Evolutionary conservation across 2,888 invertebrate species (phyloP).

Genomic region (Alitta virens): DNA sequence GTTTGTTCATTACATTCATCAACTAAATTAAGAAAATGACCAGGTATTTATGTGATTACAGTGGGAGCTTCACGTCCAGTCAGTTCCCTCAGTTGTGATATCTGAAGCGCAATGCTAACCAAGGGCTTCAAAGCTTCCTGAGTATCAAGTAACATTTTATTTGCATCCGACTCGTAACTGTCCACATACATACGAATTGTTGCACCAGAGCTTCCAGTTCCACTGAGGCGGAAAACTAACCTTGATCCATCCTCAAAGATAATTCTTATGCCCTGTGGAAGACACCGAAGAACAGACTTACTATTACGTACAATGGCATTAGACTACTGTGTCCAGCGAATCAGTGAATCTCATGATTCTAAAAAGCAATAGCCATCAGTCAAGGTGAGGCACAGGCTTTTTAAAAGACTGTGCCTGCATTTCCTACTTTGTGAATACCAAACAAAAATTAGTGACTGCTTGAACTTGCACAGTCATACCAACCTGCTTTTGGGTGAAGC

Average conservation of each 20-base stretch:
- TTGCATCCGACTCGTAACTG: constrained; percentile 75
- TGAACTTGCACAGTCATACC: not conserved
- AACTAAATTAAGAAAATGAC: too few relatives aligned
- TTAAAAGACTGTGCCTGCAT: too few relatives aligned
- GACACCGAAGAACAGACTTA: too few relatives aligned
- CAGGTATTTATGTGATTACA: constrained; percentile 80
- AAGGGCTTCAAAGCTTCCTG: constrained; percentile 78
- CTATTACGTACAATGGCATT: too few relatives aligned
- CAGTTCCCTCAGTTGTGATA: constrained; percentile 77
- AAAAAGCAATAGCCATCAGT: too few relatives aligned
- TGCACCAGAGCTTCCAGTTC: constrained; percentile 97
- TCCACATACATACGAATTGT: constrained; percentile 93
- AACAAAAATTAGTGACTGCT: too few relatives aligned
- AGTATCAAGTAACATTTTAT: constrained; percentile 59
- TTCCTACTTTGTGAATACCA: too few relatives aligned
- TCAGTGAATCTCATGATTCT: too few relatives aligned
- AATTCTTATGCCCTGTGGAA: constrained; percentile 90
- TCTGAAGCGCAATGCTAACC: constrained; percentile 79
- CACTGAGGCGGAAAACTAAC: constrained; percentile 89
- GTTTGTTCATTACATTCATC: too few relatives aligned
- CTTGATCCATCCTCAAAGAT: constrained; percentile 93
- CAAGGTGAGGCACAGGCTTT: too few relatives aligned
- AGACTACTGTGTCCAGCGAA: too few relatives aligned
- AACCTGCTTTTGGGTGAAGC: constrained; percentile 82
- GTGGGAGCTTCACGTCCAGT: constrained; percentile 91